Evolutionary conservation across 2,888 invertebrate species (phyloP).

Genomic region (Magallana nippona): DNA sequence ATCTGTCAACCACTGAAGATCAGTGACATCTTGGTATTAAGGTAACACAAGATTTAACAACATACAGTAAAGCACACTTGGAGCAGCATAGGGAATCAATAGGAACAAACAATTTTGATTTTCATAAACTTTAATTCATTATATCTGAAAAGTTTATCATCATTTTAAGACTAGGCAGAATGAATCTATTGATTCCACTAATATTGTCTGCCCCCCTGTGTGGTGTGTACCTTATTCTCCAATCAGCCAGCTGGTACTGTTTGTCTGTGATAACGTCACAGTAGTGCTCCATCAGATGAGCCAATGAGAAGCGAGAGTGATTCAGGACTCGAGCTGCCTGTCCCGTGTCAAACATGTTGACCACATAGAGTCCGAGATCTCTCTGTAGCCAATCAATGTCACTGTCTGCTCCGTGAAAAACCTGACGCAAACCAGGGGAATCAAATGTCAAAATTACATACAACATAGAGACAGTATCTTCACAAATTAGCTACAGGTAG

Average conservation of each 20-base stretch:
- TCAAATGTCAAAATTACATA: neutral
- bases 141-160: too few species aligned
- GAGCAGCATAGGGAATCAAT: too few species aligned
- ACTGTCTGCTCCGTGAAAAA: slow-evolving; percentile 93
- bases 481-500: too few species aligned
- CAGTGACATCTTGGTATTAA: too few species aligned
- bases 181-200: too few species aligned
- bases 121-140: too few species aligned
- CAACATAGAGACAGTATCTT: neutral
- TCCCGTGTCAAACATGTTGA: slow-evolving; percentile 98
- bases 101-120: too few species aligned
- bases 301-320: slow-evolving; percentile 86
- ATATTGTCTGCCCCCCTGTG: neutral
- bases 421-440: slow-evolving; percentile 80
- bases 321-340: slow-evolving; percentile 90
- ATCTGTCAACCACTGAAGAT: too few species aligned
- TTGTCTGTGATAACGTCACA: slow-evolving; percentile 92
- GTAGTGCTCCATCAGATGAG: slow-evolving; percentile 88
- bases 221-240: slow-evolving; percentile 88
- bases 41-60: too few species aligned
- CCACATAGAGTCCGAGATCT: slow-evolving; percentile 95
- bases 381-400: slow-evolving; percentile 97
- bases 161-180: too few species aligned
- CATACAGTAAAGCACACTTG: too few species aligned
- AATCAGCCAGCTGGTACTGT: slow-evolving; percentile 95